phyloP scores from a whole-genome alignment of 2,888 invertebrate genomes.

The Panopea generosa region DNA sequence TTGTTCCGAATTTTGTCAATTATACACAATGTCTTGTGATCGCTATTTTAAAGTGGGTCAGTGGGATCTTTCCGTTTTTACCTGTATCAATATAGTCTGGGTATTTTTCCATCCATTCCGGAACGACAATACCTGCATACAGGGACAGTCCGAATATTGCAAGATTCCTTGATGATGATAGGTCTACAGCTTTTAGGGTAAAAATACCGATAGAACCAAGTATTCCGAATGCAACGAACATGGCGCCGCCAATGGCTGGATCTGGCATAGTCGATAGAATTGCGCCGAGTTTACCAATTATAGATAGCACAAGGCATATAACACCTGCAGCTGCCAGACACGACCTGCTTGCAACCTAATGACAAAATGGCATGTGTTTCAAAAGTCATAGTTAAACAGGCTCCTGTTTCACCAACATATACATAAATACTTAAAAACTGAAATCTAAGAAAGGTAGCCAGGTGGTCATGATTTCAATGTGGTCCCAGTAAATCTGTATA shows the following conservation, averaged over 20 bases:
- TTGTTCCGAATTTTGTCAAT: too few species aligned
- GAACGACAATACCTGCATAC: conserved; percentile 59
- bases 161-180: conserved; percentile 62
- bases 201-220: conserved; percentile 65
- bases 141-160: conserved; percentile 62
- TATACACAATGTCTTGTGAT: too few species aligned
- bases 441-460: too few species aligned
- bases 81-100: conserved; percentile 51
- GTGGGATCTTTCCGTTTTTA: too few species aligned
- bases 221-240: conserved; percentile 63
- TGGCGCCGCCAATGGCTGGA: conserved; percentile 61
- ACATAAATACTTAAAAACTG: too few species aligned
- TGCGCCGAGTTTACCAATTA: conserved; percentile 68
- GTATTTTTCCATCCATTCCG: conserved; percentile 60
- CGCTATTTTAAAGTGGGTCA: too few species aligned
- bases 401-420: too few species aligned
- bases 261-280: conserved; percentile 65
- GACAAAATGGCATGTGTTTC: too few species aligned
- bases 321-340: conserved; percentile 65
- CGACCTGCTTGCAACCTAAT: conserved; percentile 69
- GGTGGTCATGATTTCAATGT: too few species aligned
- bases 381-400: too few species aligned
- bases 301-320: conserved; percentile 56
- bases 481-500: too few species aligned
- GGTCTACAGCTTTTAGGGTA: conserved; percentile 53